Evolutionary conservation across 2,113 vertebrate genomes (phyloP).

Genomic region (Haliaeetus leucogaster): DNA sequence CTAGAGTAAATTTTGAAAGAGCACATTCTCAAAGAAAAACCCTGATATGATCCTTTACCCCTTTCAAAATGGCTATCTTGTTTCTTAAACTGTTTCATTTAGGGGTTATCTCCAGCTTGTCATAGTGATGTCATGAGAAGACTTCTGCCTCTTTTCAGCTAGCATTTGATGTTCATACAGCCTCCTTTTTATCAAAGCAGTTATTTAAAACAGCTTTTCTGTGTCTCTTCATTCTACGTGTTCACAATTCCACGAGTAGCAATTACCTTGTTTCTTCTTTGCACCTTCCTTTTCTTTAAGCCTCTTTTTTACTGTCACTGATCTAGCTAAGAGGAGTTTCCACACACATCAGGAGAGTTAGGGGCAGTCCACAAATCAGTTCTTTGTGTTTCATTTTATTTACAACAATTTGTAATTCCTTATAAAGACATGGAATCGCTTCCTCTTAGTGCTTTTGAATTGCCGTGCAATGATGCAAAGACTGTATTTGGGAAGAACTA

Average conservation of each 20-base stretch:
- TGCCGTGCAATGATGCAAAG: background rate
- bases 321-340: background rate
- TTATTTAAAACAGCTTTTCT: background rate
- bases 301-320: background rate
- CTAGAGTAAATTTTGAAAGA: background rate
- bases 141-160: background rate
- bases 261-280: background rate
- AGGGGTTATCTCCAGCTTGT: background rate
- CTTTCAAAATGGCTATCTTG: background rate
- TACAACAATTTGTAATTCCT: background rate
- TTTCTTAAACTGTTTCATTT: background rate
- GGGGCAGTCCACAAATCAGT: background rate
- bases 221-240: background rate
- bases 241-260: background rate
- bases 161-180: background rate
- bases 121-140: background rate
- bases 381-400: background rate
- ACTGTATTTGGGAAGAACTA: background rate
- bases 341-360: background rate
- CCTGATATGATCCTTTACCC: background rate
- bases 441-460: background rate
- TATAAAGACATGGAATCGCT: background rate
- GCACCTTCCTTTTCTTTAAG: background rate
- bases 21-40: background rate
- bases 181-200: background rate